Conservation (phyloP, 2,888 invertebrate species). For the Clostera curtula region DNA sequence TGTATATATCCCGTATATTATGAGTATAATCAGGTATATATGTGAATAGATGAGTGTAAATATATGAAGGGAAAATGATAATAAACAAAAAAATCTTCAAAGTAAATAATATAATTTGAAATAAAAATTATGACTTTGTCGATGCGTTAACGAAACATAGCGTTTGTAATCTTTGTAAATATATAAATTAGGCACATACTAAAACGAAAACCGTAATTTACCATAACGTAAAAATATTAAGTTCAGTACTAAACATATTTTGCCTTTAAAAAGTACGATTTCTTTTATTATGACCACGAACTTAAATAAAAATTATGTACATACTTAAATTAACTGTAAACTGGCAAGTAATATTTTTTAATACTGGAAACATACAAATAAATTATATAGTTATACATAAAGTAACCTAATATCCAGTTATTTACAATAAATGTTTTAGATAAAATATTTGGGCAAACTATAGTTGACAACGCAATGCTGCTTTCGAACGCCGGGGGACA, state of each 20-base stretch:
- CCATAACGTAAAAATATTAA: slow-evolving; percentile 21
- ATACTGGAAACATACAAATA: slow-evolving; percentile 60
- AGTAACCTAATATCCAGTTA: slow-evolving; percentile 25
- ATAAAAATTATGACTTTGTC: slow-evolving; percentile 41
- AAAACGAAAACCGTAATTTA: slow-evolving; percentile 22
- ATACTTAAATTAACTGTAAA: slow-evolving; percentile 43
- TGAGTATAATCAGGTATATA: slow-evolving; percentile 24
- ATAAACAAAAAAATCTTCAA: slow-evolving; percentile 18
- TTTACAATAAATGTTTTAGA: no score
- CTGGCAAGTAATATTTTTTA: slow-evolving; percentile 65
- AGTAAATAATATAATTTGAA: slow-evolving; percentile 36
- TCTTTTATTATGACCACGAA: slow-evolving; percentile 38
- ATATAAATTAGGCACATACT: slow-evolving; percentile 18
- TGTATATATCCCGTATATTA: slow-evolving; percentile 34
- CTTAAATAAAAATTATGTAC: slow-evolving; percentile 46
- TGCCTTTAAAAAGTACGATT: slow-evolving; percentile 20
- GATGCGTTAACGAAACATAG: slow-evolving; percentile 28
- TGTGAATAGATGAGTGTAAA: slow-evolving; percentile 16
- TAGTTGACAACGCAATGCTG: slow-evolving; percentile 13
- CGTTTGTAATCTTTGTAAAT: slow-evolving; percentile 18
- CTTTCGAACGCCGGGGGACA: no score
- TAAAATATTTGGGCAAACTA: no score
- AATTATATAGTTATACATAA: slow-evolving; percentile 45
- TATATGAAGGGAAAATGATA: slow-evolving; percentile 20
- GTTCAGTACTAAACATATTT: slow-evolving; percentile 23